Conservation (phyloP, 1,140 invertebrate species). For the Nymphalis io region DNA sequence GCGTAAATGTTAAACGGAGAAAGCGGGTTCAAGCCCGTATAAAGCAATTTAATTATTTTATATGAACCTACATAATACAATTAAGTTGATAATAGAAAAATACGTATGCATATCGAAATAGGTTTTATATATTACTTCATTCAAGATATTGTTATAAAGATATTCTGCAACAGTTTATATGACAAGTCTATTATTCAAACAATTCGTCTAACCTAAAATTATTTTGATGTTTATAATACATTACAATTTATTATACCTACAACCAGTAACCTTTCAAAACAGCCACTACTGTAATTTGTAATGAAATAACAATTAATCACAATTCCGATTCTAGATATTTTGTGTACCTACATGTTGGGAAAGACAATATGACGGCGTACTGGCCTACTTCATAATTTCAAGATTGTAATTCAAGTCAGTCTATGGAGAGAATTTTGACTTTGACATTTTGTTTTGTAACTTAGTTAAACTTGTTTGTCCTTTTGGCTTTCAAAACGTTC, state of each 20-base stretch:
- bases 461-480: constrained; percentile 3
- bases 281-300: constrained; percentile 45
- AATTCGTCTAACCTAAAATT: constrained; percentile 38
- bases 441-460: constrained; percentile 7
- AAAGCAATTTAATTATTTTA: no score
- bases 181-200: constrained; percentile 16
- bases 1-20: no score
- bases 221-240: constrained; percentile 43
- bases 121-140: no score
- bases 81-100: no score
- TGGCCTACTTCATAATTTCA: constrained; percentile 21
- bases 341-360: constrained; percentile 23
- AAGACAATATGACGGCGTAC: constrained; percentile 11
- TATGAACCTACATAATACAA: no score
- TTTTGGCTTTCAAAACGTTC: constrained; percentile 1
- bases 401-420: constrained; percentile 14
- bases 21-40: no score
- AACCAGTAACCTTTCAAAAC: constrained; percentile 32
- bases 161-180: constrained; percentile 8
- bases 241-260: constrained; percentile 36
- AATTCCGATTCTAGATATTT: constrained; percentile 21
- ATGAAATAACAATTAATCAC: constrained; percentile 39
- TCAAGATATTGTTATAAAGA: no score
- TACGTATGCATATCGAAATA: no score
- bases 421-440: constrained; percentile 3